Percentiles rank a stretch among this genome's conserved stretches.
phyloP scores from a whole-genome alignment of 2,113 vertebrate genomes.

The Thryonomys swinderianus region DNA sequence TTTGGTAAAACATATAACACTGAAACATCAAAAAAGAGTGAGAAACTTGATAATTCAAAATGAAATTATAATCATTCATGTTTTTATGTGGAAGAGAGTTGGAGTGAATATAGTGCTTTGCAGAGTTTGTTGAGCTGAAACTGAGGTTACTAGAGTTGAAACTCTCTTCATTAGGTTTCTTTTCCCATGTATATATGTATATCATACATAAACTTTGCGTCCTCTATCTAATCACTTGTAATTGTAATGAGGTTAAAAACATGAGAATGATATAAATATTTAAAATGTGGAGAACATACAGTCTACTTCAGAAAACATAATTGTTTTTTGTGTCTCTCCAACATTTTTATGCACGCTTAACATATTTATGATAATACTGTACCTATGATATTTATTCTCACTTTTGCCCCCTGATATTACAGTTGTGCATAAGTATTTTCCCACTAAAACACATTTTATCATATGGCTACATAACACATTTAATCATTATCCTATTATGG shows the following conservation, averaged over 20 bases:
- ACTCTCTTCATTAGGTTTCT: neutral
- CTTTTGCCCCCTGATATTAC: neutral
- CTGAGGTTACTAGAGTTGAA: neutral
- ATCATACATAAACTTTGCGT: neutral
- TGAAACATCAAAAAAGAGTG: neutral
- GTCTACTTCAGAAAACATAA: neutral
- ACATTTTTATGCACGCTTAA: neutral
- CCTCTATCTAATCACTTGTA: neutral
- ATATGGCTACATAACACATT: neutral
- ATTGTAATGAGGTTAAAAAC: slow-evolving; percentile 9
- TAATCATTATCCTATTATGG: neutral
- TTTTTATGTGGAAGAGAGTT: neutral
- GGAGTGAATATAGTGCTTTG: neutral
- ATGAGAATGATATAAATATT: neutral
- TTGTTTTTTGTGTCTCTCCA: neutral
- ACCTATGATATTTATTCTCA: neutral
- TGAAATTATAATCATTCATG: slow-evolving; percentile 6
- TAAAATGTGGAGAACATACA: neutral
- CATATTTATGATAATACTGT: neutral
- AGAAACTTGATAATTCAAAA: neutral
- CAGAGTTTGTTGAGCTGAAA: neutral
- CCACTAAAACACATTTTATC: neutral
- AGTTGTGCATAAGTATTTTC: neutral
- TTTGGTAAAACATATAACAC: neutral
- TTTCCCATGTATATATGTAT: neutral